phyloP scores from a whole-genome alignment of 1,140 invertebrate genomes.

The Nixonia krombeini region DNA sequence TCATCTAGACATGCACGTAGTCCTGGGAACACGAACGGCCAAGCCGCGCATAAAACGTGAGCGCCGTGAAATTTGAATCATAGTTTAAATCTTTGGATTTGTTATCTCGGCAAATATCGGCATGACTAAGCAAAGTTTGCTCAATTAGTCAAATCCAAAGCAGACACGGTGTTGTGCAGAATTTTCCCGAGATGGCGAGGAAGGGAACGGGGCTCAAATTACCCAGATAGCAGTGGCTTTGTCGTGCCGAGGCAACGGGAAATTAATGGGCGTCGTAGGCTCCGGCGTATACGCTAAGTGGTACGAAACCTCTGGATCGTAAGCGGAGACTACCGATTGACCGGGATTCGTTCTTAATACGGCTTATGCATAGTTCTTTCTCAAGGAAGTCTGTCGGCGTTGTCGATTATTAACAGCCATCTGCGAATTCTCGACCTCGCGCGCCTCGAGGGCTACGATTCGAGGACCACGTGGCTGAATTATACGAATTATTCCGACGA shows the following conservation, averaged over 20 bases:
- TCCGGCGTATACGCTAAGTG: neutral
- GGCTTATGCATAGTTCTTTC: constrained; percentile 15
- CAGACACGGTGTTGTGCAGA: neutral
- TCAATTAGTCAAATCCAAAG: neutral
- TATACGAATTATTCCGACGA: constrained; percentile 44
- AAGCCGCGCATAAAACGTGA: too few species aligned
- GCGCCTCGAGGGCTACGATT: constrained; percentile 23
- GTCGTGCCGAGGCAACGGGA: neutral
- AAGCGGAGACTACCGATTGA: constrained; percentile 20
- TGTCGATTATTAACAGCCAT: constrained; percentile 21
- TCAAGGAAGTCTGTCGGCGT: constrained; percentile 21
- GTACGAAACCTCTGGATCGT: constrained; percentile 8
- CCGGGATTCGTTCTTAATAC: constrained; percentile 18
- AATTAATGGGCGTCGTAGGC: neutral
- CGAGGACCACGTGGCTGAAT: constrained; percentile 14
- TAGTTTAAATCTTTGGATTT: too few species aligned
- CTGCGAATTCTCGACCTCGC: too few species aligned
- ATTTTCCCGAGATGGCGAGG: neutral
- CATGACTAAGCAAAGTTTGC: too few species aligned
- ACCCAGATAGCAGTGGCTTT: neutral
- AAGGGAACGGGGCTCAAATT: constrained; percentile 1
- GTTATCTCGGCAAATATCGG: too few species aligned
- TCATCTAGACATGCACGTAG: too few species aligned
- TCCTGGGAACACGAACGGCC: too few species aligned
- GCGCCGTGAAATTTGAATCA: too few species aligned